Evolutionary conservation across 2,113 vertebrate genomes (phyloP).

Genomic region (Coregonus clupeaformis): DNA sequence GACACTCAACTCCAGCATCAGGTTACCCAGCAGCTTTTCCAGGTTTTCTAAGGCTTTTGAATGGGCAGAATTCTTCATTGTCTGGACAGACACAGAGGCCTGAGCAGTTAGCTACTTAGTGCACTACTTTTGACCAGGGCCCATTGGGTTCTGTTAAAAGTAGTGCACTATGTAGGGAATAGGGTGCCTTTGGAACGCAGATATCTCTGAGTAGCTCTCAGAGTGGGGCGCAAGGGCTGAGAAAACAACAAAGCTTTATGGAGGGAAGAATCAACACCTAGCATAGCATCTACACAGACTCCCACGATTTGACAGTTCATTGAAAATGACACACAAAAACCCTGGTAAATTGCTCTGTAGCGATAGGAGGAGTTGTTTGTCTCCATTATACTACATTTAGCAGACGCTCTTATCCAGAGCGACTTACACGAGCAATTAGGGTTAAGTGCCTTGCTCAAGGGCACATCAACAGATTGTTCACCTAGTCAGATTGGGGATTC

Average conservation of each 20-base stretch:
- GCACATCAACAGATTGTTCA: no score
- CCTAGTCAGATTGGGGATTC: no score
- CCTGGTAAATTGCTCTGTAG: background rate
- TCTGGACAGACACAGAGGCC: slow-evolving; percentile 24
- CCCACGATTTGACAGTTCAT: background rate
- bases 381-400: no score
- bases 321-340: background rate
- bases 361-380: no score
- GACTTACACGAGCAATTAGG: no score
- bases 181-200: no score
- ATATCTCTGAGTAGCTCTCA: background rate
- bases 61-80: slow-evolving; percentile 64
- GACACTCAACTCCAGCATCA: slow-evolving; percentile 42
- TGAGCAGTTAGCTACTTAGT: background rate
- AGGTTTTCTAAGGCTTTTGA: slow-evolving; percentile 58
- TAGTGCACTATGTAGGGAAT: background rate
- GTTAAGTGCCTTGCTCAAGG: no score
- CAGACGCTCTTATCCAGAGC: no score
- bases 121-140: no score
- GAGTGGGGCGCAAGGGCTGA: background rate
- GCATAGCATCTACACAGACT: slow-evolving; percentile 1
- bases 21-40: slow-evolving; percentile 59
- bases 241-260: background rate
- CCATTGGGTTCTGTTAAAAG: background rate
- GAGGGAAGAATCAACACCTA: background rate